A percentile compares a stretch with the other conserved stretches of the same genome.
These are phyloP conservation scores for Ostrea edulis DNA, from an alignment of 1,140 invertebrate genomes.

Conservation along the genomic window DNA sequence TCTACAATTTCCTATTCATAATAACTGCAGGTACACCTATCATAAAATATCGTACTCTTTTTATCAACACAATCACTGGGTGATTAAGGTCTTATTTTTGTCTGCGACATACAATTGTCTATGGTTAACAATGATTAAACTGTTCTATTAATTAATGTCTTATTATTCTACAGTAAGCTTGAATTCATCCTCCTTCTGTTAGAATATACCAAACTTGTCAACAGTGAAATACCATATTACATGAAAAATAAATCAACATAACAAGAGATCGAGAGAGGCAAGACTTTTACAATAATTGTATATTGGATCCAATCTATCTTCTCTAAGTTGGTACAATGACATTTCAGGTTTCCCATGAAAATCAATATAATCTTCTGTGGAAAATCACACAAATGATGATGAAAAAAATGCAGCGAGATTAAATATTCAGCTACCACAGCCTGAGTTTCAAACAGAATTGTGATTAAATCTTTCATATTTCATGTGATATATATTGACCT, in stretches of 20 bases:
- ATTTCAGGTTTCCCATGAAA: constrained; percentile 13
- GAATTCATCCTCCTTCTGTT: background rate
- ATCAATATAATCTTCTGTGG: background rate
- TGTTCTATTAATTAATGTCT: no score
- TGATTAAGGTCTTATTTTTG: no score
- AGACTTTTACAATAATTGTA: constrained; percentile 1
- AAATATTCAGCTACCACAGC: background rate
- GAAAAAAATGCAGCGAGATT: background rate
- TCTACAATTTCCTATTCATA: no score
- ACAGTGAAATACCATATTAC: background rate
- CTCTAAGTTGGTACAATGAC: background rate
- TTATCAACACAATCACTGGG: no score
- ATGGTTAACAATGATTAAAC: no score
- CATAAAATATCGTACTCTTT: no score
- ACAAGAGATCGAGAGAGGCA: background rate
- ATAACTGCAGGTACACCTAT: no score
- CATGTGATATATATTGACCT: background rate
- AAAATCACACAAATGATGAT: background rate
- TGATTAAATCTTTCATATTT: constrained; percentile 1
- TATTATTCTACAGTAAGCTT: no score
- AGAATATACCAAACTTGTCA: background rate
- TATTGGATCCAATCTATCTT: constrained; percentile 1
- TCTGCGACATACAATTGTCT: no score
- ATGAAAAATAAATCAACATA: background rate
- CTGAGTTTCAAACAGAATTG: background rate